Base-by-base conservation (phyloP, 2,888 invertebrate species). In the Ophioninae sp. region DNA sequence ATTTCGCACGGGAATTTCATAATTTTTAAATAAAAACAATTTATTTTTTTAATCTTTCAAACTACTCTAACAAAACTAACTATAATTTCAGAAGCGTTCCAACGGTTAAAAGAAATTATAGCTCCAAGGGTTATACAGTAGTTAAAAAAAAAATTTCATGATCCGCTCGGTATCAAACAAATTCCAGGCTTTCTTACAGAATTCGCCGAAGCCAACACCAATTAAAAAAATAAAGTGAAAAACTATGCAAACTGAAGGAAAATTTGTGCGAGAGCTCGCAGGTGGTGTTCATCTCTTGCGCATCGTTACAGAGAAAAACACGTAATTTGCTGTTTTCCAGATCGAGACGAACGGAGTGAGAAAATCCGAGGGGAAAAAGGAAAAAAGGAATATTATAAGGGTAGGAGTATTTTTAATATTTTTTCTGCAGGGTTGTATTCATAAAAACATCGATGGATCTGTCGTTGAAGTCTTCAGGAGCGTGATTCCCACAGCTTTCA, bases 181-280 rank as follows among this genome's bases (percentile, higher is more conserved):
- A 6, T 50, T 0, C 6, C 50, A 17, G 17, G 13, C 17, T 50
- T 50, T 13, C 17, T 17, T 50, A 13, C 50, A 10, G 6, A 50
- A 50, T 17, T 50, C 21, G 6, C 59, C 13, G 39, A 72, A 41
- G 21, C 2, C 37, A 21, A 67, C 44, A 8, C n/a, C 13, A 56
- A 13, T 2, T 17, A 30, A 69, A 59, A 20, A 75, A 39, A 67
- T 13, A 21, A 57, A 61, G 59, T 44, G 41, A 20, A 68, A 44
- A 21, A 20, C 20, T n/a, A 5, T 61, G 61, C 17, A 69, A 78
- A 62, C 50, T 37, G 6, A 37, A 10, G 21, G 69, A 17, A 69
- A 62, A 69, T 69, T 50, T 50, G 77, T 78, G 77, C 37, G 77
- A 78, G 50, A 56, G 37, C 50, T 50, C 39, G 62, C 69, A 78